These are phyloP conservation scores for Euwallacea fornicatus DNA, from an alignment of 1,140 invertebrate genomes.

Conservation along the genomic window DNA sequence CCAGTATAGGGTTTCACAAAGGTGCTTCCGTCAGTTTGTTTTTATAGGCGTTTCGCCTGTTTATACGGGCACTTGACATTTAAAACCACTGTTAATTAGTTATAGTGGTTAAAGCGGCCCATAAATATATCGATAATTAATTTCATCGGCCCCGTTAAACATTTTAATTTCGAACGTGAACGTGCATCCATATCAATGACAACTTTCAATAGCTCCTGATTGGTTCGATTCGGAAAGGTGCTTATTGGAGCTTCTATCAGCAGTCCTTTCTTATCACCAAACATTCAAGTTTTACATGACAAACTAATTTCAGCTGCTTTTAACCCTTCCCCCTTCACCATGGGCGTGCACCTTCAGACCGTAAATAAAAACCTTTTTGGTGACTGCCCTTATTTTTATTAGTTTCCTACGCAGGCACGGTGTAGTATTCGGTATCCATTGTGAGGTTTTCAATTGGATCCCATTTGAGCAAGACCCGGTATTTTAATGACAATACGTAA, in stretches of 20 bases:
- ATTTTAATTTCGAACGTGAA: no score
- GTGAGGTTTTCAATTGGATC: slow-evolving; percentile 10
- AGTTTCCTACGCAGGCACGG: slow-evolving; percentile 8
- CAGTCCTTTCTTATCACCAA: no score
- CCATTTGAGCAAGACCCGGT: slow-evolving; percentile 19
- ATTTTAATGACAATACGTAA: slow-evolving; percentile 36
- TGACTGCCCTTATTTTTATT: slow-evolving; percentile 31
- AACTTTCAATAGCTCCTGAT: no score
- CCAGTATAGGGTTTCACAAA: slow-evolving; percentile 21
- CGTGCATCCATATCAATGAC: no score
- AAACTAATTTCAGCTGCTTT: slow-evolving; percentile 2
- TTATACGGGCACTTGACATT: slow-evolving; percentile 23
- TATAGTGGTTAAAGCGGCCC: slow-evolving; percentile 12
- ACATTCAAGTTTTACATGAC: no score
- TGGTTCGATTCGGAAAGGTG: no score
- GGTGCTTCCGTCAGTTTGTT: slow-evolving; percentile 30
- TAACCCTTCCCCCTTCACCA: slow-evolving; percentile 1
- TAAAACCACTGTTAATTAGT: slow-evolving; percentile 29
- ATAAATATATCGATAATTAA: no score
- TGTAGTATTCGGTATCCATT: neutral
- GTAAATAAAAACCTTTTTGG: slow-evolving; percentile 30
- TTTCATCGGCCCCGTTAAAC: no score
- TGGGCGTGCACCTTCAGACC: slow-evolving; percentile 18
- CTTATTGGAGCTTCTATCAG: no score
- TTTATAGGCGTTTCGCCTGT: slow-evolving; percentile 17